Evolutionary conservation across 1,140 invertebrate species (phyloP).

Genomic region (Drosophila dunni): DNA sequence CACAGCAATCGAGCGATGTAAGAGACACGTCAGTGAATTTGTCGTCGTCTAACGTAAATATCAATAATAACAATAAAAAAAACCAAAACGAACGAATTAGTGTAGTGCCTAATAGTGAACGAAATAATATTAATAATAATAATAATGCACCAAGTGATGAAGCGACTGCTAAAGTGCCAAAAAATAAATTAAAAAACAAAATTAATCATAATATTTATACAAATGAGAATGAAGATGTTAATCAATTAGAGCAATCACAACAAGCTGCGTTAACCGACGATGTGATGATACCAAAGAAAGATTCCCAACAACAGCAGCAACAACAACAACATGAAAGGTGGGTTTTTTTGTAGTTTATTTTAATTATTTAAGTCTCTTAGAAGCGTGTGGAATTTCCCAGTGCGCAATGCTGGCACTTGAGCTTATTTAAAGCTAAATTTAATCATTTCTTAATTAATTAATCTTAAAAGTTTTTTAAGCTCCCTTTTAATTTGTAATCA

Average conservation of each 20-base stretch:
- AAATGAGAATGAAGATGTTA: slow-evolving; percentile 35
- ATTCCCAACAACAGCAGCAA: slow-evolving; percentile 36
- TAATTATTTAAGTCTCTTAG: slow-evolving; percentile 8
- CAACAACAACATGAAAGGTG: slow-evolving; percentile 49
- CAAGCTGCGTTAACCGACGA: slow-evolving; percentile 5
- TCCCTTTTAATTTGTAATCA: too few species aligned
- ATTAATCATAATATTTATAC: slow-evolving; percentile 37
- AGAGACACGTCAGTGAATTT: slow-evolving; percentile 70
- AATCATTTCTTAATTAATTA: too few species aligned
- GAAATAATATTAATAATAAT: slow-evolving; percentile 17
- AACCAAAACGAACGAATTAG: slow-evolving; percentile 52
- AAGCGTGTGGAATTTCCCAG: slow-evolving; percentile 35
- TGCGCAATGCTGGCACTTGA: too few species aligned
- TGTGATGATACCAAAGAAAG: slow-evolving; percentile 23
- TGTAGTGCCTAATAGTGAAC: slow-evolving; percentile 46
- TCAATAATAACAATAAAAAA: slow-evolving; percentile 54
- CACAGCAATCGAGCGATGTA: slow-evolving; percentile 7
- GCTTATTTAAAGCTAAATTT: too few species aligned
- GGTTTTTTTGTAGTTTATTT: slow-evolving; percentile 14
- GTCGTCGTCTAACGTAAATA: slow-evolving; percentile 61
- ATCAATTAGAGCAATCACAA: slow-evolving; percentile 50
- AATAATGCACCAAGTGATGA: slow-evolving; percentile 2
- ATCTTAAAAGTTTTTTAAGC: too few species aligned
- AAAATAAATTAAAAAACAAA: slow-evolving; percentile 68
- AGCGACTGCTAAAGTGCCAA: slow-evolving; percentile 65